Evolutionary conservation across 1,140 invertebrate genomes (phyloP), one percentile per base, ranked within the genome.

Genomic region (Campodea augens): DNA sequence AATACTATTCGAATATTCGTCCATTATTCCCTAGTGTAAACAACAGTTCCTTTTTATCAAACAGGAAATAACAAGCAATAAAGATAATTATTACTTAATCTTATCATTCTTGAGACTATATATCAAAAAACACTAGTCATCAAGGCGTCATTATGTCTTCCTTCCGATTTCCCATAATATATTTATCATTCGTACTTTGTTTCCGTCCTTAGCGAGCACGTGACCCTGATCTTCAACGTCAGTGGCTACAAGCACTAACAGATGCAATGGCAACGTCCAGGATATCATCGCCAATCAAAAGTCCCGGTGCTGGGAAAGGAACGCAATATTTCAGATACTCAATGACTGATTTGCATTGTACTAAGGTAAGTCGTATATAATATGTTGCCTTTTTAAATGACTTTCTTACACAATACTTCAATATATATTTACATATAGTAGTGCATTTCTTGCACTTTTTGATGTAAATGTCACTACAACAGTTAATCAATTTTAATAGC

Each of bases 381-480:
- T n/a, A n/a, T n/a, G n/a, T n/a, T 41, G 13, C 24, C 38, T 23
- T 45, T 39, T 19, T 23, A 13, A 15, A 20, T 15, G 10, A 4
- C 32, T 0, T 15, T 29, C 4, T 45, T 45, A 38, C 32, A 49
- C 23, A 10, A 41, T 20, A 12, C 44, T 38, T 25, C 37, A 25
- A 27, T 41, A 44, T n/a, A 42, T 43, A 15, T 43, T 43, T 27
- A 18, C 38, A 22, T 22, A 24, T 23, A 13, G 37, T 5, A 13
- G 7, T n/a, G 1, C 15, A 4, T 27, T 20, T 15, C n/a, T 46
- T 32, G 38, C 49, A 22, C 19, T 13, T 19, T 48, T 49, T 10
- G 43, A 50, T 13, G 48, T 45, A 38, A 49, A 54, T 18, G 52
- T 55, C 37, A 43, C 52, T 25, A 52, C 49, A n/a, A 52, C 43